Evolutionary conservation across 1,140 invertebrate species (phyloP).

Genomic region (Drosophila burlai): DNA sequence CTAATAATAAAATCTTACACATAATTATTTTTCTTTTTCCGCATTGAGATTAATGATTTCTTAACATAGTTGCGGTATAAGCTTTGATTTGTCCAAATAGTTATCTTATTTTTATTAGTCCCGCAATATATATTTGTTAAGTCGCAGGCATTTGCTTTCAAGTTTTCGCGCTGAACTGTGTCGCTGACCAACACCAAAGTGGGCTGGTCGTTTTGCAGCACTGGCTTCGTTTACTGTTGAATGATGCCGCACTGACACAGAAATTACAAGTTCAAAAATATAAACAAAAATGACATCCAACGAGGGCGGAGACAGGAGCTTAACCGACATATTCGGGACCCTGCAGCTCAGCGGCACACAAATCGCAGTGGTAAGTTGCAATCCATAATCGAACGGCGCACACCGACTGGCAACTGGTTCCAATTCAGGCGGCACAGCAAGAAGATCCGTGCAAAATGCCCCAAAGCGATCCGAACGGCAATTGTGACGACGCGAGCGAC

Average conservation of each 20-base stretch:
- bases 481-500: neutral
- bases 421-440: slow-evolving; percentile 1
- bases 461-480: neutral
- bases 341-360: neutral
- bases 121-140: neutral
- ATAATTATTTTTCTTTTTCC: no score
- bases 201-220: neutral
- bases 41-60: no score
- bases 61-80: no score
- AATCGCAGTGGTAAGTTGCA: neutral
- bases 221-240: neutral
- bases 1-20: no score
- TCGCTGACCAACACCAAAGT: neutral
- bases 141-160: neutral
- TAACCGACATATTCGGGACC: neutral
- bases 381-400: neutral
- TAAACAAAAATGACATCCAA: neutral
- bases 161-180: slow-evolving; percentile 1
- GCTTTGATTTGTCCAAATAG: no score
- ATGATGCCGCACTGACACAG: slow-evolving; percentile 3
- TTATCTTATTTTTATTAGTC: no score
- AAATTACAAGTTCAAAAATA: no score
- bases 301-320: neutral
- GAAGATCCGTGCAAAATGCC: slow-evolving; percentile 6
- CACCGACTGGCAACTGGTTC: neutral